Conservation (phyloP, 1,140 invertebrate genomes). For the Heliconius hewitsoni region DNA sequence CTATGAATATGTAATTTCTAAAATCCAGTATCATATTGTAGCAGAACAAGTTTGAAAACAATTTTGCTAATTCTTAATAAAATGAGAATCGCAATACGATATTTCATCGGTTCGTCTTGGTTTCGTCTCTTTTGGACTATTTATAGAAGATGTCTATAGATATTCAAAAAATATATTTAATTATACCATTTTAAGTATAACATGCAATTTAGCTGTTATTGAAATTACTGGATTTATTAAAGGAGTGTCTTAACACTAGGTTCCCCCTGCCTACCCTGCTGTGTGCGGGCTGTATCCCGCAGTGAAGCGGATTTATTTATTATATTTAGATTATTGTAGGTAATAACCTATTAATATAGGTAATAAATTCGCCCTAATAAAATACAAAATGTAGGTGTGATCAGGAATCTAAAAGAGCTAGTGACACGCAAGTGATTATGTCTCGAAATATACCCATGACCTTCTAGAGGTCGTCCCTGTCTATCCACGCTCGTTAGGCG, state of each 20-base stretch:
- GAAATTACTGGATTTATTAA: too few relatives aligned
- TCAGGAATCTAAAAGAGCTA: constrained; percentile 8
- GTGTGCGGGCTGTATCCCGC: too few relatives aligned
- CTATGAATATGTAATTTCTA: not conserved
- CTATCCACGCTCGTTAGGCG: constrained; percentile 63
- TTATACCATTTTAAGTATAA: too few relatives aligned
- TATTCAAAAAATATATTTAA: not conserved
- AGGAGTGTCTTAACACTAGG: too few relatives aligned
- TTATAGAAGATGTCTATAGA: not conserved
- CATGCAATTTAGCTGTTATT: not conserved
- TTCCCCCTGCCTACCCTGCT: too few relatives aligned
- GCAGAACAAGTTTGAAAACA: constrained; percentile 31
- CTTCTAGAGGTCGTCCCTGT: constrained; percentile 70
- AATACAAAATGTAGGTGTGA: not conserved
- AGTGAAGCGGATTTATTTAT: not conserved
- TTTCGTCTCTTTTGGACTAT: not conserved
- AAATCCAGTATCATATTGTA: constrained; percentile 15
- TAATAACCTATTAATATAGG: not conserved
- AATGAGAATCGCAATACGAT: not conserved
- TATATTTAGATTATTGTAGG: not conserved
- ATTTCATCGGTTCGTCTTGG: not conserved
- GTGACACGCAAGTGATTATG: constrained; percentile 21
- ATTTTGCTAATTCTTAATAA: constrained; percentile 9
- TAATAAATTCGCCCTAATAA: not conserved
- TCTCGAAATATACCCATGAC: constrained; percentile 48